A percentile compares a stretch with the other conserved stretches of the same genome.
These are phyloP conservation scores for Etheostoma cragini DNA, from an alignment of 2,113 vertebrate species.

Conservation along the genomic window DNA sequence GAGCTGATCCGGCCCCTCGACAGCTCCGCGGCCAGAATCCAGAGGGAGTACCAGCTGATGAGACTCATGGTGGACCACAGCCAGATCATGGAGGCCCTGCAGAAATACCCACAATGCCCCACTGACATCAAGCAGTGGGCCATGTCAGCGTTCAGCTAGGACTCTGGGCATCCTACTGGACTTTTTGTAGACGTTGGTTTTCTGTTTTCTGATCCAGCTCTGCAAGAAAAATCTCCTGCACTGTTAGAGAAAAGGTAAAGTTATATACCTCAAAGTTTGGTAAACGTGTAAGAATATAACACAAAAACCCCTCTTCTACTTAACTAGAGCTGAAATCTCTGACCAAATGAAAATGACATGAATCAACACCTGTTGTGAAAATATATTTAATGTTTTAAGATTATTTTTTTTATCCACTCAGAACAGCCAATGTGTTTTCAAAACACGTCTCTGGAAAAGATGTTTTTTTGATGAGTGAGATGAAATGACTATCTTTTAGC, in stretches of 20 bases:
- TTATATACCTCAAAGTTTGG: not conserved
- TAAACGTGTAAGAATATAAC: too few relatives aligned
- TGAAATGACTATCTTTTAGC: too few relatives aligned
- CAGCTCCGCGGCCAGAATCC: conserved; percentile 79
- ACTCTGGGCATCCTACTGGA: not conserved
- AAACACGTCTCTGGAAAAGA: not conserved
- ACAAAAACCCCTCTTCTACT: too few relatives aligned
- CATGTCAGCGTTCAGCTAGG: conserved; percentile 85
- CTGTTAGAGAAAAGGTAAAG: not conserved
- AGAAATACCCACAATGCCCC: conserved; percentile 95
- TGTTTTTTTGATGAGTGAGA: too few relatives aligned
- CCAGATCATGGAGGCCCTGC: conserved; percentile 94
- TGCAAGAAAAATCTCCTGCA: not conserved
- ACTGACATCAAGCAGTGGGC: conserved; percentile 95
- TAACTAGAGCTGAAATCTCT: too few relatives aligned
- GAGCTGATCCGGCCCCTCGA: conserved; percentile 91
- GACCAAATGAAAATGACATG: too few relatives aligned
- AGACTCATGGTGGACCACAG: conserved; percentile 90
- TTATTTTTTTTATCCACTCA: not conserved
- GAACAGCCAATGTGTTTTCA: not conserved
- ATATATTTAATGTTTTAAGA: too few relatives aligned
- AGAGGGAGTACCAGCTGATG: conserved; percentile 92
- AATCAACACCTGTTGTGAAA: too few relatives aligned
- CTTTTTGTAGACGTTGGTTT: too few relatives aligned
- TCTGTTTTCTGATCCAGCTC: not conserved